Conservation (phyloP, 2,797 vertebrate species). For the Steatocranus sp. region DNA sequence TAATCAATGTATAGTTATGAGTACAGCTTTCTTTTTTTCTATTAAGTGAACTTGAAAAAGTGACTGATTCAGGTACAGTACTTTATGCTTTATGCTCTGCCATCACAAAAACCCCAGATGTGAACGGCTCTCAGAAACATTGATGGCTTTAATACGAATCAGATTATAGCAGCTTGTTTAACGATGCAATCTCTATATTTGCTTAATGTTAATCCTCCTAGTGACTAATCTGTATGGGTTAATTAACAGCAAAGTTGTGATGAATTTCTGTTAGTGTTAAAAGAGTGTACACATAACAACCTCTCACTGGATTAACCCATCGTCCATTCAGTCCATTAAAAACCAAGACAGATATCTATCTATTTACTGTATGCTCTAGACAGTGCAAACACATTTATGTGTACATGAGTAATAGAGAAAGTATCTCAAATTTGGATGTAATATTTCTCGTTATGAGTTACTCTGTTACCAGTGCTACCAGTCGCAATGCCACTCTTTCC, state of each 20-base stretch:
- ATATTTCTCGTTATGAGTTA: not conserved
- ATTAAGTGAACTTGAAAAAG: not conserved
- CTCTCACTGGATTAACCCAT: not conserved
- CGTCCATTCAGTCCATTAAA: not conserved
- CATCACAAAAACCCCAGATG: not conserved
- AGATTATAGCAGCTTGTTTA: not conserved
- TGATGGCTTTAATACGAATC: not conserved
- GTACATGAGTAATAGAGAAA: not conserved
- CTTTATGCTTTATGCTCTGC: not conserved
- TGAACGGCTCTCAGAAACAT: not conserved
- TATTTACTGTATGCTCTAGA: not conserved
- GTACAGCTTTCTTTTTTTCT: not conserved
- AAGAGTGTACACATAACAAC: fast-evolving
- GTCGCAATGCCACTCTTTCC: not conserved
- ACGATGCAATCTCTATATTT: not conserved
- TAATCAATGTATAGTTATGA: not conserved
- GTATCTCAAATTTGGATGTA: not conserved
- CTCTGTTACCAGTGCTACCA: not conserved
- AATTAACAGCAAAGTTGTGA: not conserved
- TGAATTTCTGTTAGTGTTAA: not conserved
- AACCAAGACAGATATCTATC: not conserved
- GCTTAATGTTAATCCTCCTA: not conserved
- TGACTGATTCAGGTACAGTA: not conserved
- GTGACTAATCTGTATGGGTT: not conserved
- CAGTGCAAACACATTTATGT: not conserved